Conservation (phyloP, 2,113 vertebrate species). For the Phylloscopus trochilus region DNA sequence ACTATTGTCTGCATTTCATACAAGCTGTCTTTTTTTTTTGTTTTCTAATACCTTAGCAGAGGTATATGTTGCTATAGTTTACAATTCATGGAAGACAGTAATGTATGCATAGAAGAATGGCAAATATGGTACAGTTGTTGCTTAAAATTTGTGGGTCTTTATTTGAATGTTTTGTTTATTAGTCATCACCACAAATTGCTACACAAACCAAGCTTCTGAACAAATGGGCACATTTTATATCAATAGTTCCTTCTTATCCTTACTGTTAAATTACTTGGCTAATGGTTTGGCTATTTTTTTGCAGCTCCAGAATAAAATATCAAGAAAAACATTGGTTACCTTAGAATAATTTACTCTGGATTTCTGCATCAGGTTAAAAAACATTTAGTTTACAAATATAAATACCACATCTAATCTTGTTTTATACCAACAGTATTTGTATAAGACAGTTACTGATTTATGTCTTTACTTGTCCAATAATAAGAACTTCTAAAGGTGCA, state of each 20-base stretch:
- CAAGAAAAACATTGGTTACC: neutral
- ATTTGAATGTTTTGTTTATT: neutral
- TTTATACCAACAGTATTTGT: neutral
- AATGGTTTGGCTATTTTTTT: neutral
- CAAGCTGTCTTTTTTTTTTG: neutral
- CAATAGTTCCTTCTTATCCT: neutral
- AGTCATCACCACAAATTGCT: neutral
- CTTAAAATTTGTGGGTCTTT: neutral
- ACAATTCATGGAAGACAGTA: neutral
- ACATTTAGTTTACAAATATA: neutral
- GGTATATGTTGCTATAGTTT: neutral
- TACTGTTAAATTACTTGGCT: neutral
- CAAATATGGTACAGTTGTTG: neutral
- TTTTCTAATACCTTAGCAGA: neutral
- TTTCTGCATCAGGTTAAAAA: neutral
- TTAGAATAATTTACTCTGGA: neutral
- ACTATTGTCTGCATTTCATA: neutral
- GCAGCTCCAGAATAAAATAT: neutral
- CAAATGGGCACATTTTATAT: neutral
- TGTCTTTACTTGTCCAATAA: neutral
- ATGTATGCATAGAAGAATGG: neutral
- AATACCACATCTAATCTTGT: neutral
- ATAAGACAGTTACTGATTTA: neutral
- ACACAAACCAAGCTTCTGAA: neutral
- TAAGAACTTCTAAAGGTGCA: constrained; percentile 10